phyloP scores from a whole-genome alignment of 2,888 invertebrate genomes.

The Rhingia campestris region DNA sequence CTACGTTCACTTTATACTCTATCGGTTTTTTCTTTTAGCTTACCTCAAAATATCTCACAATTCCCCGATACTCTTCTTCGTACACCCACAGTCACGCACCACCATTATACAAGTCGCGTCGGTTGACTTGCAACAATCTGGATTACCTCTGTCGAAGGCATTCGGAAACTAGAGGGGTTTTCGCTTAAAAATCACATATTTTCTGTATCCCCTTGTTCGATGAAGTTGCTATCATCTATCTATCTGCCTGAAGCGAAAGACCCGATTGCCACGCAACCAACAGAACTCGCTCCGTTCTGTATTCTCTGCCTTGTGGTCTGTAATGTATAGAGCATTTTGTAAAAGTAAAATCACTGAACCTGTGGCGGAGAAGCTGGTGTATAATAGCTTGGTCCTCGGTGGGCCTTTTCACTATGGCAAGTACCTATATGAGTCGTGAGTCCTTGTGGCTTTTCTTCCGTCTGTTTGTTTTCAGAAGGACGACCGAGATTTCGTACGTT shows the following conservation, averaged over 20 bases:
- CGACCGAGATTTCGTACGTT: conserved; percentile 40
- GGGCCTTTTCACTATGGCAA: conserved; percentile 10
- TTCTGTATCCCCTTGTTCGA: conserved; percentile 37
- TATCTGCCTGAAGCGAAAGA: conserved; percentile 31
- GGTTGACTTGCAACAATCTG: conserved; percentile 40
- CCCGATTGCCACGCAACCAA: conserved; percentile 29
- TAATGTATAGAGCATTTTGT: conserved; percentile 35
- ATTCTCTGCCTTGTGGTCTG: conserved; percentile 56
- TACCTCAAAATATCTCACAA: conserved; percentile 45
- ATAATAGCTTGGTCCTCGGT: not conserved
- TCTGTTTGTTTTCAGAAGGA: conserved; percentile 36
- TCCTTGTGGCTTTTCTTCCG: conserved; percentile 50
- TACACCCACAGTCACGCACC: conserved; percentile 5
- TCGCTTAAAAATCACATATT: conserved; percentile 36
- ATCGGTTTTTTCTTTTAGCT: conserved; percentile 57
- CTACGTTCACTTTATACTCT: conserved; percentile 33
- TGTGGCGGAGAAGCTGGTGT: conserved; percentile 14
- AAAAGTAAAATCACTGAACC: conserved; percentile 60
- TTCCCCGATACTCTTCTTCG: not conserved
- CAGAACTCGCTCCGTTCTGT: conserved; percentile 25
- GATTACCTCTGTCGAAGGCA: conserved; percentile 19
- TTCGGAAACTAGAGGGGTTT: conserved; percentile 33
- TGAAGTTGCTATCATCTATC: conserved; percentile 61
- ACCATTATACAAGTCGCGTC: conserved; percentile 11
- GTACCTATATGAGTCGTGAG: conserved; percentile 30